phyloP scores from a whole-genome alignment of 2,888 invertebrate species.

The Nephrotoma guestfalica region DNA sequence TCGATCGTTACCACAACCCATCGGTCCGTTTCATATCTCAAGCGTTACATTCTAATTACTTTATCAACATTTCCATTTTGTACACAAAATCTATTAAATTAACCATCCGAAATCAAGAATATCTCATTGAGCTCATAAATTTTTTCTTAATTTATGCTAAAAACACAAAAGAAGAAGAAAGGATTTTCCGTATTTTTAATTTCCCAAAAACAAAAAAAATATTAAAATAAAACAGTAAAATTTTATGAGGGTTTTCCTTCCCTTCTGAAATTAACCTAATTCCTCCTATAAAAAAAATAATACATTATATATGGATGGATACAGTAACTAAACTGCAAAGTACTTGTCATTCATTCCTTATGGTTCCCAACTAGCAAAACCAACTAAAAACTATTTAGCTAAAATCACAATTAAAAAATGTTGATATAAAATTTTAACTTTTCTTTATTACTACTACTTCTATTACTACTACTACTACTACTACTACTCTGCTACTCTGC shows the following conservation, averaged over 20 bases:
- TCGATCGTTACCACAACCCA: background rate
- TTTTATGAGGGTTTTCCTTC: background rate
- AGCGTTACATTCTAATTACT: background rate
- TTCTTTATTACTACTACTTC: background rate
- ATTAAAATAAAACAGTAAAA: background rate
- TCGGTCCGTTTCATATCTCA: background rate
- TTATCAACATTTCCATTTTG: background rate
- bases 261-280: background rate
- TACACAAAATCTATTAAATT: background rate
- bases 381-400: background rate
- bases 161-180: background rate
- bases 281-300: background rate
- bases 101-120: background rate
- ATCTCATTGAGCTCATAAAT: background rate
- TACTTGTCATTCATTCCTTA: background rate
- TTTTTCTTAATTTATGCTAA: background rate
- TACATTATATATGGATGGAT: background rate
- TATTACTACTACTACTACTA: no score
- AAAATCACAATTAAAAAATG: background rate
- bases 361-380: background rate
- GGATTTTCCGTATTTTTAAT: background rate
- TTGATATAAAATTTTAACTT: background rate
- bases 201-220: background rate
- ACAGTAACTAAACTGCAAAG: background rate
- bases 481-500: background rate